Evolutionary conservation across 92 coral and sea anemone species (phyloP).

Genomic region (Palythoa heliodiscus): DNA sequence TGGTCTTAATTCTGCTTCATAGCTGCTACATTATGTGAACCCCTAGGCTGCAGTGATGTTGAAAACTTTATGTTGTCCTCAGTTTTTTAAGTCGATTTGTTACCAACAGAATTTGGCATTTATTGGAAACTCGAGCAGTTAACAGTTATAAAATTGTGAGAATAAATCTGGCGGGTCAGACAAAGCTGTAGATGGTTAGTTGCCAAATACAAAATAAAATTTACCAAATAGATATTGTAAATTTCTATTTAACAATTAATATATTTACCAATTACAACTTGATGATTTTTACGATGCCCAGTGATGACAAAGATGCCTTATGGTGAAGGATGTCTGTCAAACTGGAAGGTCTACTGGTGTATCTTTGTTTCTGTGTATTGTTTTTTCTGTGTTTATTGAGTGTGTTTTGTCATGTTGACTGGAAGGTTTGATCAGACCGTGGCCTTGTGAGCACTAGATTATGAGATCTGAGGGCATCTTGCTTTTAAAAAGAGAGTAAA

Average conservation of each 20-base stretch:
- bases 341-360: conserved; percentile 65
- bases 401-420: conserved; percentile 50
- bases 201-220: neutral
- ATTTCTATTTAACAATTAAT: no score
- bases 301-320: conserved; percentile 93
- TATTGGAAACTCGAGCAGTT: no score
- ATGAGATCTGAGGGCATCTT: conserved; percentile 99
- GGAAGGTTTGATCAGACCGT: conserved; percentile 66
- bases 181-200: no score
- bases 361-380: conserved; percentile 31
- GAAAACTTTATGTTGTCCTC: no score
- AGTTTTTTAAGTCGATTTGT: no score
- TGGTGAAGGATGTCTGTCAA: conserved; percentile 87
- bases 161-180: no score
- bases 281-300: conserved; percentile 65
- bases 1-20: no score
- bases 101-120: no score
- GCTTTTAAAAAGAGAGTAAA: neutral
- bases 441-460: conserved; percentile 93
- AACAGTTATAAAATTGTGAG: no score
- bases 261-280: neutral
- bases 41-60: no score
- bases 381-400: conserved; percentile 59
- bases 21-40: no score
- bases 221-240: neutral